Evolutionary conservation across 1,140 invertebrate species (phyloP).

Genomic region (Thaumatotibia leucotreta): DNA sequence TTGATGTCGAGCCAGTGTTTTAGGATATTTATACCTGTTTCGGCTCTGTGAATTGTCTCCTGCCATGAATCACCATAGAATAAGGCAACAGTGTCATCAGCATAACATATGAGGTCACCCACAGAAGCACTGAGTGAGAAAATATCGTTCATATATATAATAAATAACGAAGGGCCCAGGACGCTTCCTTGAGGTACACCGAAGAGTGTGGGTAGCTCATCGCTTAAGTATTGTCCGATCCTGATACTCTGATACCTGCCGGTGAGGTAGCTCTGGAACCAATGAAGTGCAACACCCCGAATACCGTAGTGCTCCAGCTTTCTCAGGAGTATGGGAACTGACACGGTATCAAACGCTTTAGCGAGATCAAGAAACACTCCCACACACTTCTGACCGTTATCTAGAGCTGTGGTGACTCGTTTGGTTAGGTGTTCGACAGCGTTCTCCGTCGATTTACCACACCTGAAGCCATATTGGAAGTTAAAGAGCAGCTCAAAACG

Average conservation of each 20-base stretch:
- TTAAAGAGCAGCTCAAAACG: background rate
- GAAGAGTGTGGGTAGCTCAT: background rate
- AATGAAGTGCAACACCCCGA: background rate
- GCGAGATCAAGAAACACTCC: conserved; percentile 16
- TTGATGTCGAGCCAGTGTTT: background rate
- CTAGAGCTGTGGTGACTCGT: background rate
- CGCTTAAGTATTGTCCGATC: background rate
- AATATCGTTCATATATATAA: conserved; percentile 13
- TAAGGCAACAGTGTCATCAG: conserved; percentile 1
- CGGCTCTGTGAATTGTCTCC: background rate
- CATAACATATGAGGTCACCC: background rate
- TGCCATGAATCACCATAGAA: background rate
- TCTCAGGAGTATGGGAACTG: too few relatives aligned
- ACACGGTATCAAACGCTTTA: too few relatives aligned
- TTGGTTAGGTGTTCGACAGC: background rate
- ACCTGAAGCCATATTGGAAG: conserved; percentile 12
- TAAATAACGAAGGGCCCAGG: conserved; percentile 8
- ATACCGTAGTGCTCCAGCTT: too few relatives aligned
- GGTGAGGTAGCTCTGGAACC: conserved; percentile 17
- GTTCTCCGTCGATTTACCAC: conserved; percentile 3
- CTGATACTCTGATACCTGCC: background rate
- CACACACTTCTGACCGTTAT: background rate
- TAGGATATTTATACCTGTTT: background rate
- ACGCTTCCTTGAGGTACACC: conserved; percentile 14
- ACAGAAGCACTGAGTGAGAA: background rate